Percentiles rank a stretch among this genome's conserved stretches.
phyloP scores from a whole-genome alignment of 2,113 vertebrate genomes.

The Crotophaga sulcirostris region DNA sequence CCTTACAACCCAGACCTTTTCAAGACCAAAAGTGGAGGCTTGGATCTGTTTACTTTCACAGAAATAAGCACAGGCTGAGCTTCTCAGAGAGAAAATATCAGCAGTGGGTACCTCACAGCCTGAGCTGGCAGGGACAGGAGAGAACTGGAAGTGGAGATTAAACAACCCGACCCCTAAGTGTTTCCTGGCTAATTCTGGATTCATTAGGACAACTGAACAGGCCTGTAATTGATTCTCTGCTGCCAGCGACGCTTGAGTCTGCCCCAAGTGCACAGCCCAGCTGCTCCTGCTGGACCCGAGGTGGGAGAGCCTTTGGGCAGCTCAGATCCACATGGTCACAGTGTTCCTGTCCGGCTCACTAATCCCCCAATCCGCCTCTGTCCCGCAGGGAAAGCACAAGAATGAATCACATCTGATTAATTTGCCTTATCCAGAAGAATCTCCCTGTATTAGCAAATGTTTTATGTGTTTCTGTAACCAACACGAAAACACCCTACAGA shows the following conservation, averaged over 20 bases:
- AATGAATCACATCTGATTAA: neutral
- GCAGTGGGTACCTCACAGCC: fast-evolving
- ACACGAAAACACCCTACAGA: neutral
- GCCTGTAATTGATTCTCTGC: neutral
- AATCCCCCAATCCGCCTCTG: neutral
- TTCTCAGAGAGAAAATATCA: neutral
- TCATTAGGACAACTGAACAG: neutral
- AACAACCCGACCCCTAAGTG: fast-evolving
- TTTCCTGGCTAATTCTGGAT: neutral
- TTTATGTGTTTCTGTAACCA: neutral
- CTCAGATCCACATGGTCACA: fast-evolving
- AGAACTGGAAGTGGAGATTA: neutral
- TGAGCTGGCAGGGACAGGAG: neutral
- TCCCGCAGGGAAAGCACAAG: neutral
- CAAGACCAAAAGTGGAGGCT: neutral
- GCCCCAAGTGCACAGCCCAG: neutral
- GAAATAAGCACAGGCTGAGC: neutral
- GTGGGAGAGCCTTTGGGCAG: fast-evolving
- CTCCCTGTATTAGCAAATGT: slow-evolving; percentile 33
- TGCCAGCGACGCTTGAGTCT: fast-evolving
- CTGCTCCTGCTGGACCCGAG: fast-evolving
- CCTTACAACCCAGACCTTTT: no score
- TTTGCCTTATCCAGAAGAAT: neutral
- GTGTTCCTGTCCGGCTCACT: fast-evolving
- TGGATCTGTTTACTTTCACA: no score